Base-by-base conservation (phyloP, 2,113 vertebrate species). In the Xiphophorus hellerii region DNA sequence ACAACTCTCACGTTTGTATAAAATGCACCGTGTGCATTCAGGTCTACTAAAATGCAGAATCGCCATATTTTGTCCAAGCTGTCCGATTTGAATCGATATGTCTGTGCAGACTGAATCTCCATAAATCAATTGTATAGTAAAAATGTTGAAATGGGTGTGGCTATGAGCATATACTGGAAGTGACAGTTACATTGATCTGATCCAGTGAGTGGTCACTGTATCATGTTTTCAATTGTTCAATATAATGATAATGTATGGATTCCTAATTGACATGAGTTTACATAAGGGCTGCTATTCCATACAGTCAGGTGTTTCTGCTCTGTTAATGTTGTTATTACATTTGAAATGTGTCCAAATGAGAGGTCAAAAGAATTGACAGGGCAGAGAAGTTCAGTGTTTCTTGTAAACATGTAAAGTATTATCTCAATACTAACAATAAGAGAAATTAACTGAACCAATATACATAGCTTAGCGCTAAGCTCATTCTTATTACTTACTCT, bases 111-210 rank as follows among this genome's bases (percentile, higher is more conserved):
- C 66, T 39, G 64, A 71, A 89, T 89, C 78, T 81, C 76, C 82
- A 90, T 83, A 83, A 91, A 90, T 92, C 83, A 90, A 87, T 90
- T 77, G 76, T 33, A 77, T 76, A 73, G 77, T 84, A 78, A 87
- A 84, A 83, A 84, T 68, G 66, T 67, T 60, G 69, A 66, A 62
- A 48, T n/a, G 77, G 62, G 66, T 76, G 60, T 76, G 69, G 61
- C 62, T 58, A 60, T 62, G 63, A 64, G 33, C 76, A 72, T 62
- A 15, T 75, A 77, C 71, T 62, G 66, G 68, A 79, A 63, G 78
- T 31, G 33, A 48, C 25, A 35, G 44, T 31, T 64, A 48, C 71
- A 90, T 90, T 74, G 88, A 91, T 86, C 54, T 30, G n/a, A 77
- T 65, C 80, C 69, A 67, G 79, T 78, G 28, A 81, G 81, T 66